Conservation (phyloP, 2,888 invertebrate species). For the Marasmarcha lunaedactyla region DNA sequence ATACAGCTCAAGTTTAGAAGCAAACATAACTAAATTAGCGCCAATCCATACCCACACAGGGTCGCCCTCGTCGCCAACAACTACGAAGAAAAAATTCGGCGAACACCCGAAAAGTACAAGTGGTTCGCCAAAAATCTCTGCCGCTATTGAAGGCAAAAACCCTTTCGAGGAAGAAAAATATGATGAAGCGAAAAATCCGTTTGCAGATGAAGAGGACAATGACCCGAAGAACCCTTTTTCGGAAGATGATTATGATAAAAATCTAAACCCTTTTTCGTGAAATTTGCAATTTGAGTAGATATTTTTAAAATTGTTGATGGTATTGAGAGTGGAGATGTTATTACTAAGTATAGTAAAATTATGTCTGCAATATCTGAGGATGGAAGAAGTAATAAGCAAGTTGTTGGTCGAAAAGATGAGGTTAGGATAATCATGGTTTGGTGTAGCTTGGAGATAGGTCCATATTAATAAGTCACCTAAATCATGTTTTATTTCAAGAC, state of each 20-base stretch:
- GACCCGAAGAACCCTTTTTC: constrained; percentile 68
- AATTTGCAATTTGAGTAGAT: constrained; percentile 12
- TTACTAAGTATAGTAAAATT: no score
- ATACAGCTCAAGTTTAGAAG: constrained; percentile 74
- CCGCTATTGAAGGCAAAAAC: constrained; percentile 30
- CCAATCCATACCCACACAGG: constrained; percentile 19
- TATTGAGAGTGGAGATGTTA: no score
- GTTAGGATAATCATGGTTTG: no score
- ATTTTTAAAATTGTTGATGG: constrained; percentile 8
- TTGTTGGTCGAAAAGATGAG: no score
- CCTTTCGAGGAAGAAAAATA: constrained; percentile 62
- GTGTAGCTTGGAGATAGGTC: no score
- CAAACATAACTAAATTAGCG: constrained; percentile 56
- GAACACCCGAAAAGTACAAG: constrained; percentile 15
- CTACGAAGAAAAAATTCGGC: constrained; percentile 16
- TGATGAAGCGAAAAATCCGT: constrained; percentile 76
- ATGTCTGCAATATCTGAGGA: no score
- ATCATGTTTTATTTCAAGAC: no score
- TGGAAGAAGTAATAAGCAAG: no score
- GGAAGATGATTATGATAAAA: constrained; percentile 78
- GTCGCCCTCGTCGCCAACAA: not conserved
- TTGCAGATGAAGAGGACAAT: constrained; percentile 60
- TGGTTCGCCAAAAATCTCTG: constrained; percentile 29
- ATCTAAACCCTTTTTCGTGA: constrained; percentile 79
- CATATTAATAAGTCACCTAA: no score